These are phyloP conservation scores for Cricetomys ansorgei DNA, from an alignment of 2,113 vertebrate genomes.

Conservation along the genomic window DNA sequence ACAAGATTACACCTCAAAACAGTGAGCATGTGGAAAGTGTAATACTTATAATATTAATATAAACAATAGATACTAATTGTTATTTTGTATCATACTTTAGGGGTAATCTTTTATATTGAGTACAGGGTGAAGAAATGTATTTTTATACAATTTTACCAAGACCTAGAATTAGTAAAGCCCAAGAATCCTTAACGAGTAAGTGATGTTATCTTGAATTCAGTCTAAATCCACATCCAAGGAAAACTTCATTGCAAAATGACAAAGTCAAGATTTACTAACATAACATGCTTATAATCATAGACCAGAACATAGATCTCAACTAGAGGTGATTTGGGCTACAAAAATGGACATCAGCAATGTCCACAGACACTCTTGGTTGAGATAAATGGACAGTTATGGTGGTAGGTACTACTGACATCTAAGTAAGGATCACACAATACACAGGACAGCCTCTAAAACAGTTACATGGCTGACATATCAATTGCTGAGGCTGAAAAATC, in stretches of 20 bases:
- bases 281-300: neutral
- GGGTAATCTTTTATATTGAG: neutral
- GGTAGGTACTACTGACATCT: neutral
- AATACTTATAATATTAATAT: neutral
- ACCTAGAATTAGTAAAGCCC: neutral
- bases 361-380: neutral
- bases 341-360: neutral
- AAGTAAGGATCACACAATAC: neutral
- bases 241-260: neutral
- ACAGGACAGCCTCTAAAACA: neutral
- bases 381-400: neutral
- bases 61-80: neutral
- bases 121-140: neutral
- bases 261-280: neutral
- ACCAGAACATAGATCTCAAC: neutral
- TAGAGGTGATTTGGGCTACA: neutral
- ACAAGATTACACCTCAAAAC: neutral
- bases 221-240: neutral
- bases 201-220: neutral
- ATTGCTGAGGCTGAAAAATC: neutral
- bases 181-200: neutral
- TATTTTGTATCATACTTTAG: neutral
- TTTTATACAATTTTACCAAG: slow-evolving; percentile 4
- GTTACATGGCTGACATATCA: neutral
- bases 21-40: neutral